Percentiles rank a stretch among this genome's conserved stretches.
These are phyloP conservation scores for Drosophila quadrilineata DNA, from an alignment of 1,140 invertebrate species.

Conservation along the genomic window DNA sequence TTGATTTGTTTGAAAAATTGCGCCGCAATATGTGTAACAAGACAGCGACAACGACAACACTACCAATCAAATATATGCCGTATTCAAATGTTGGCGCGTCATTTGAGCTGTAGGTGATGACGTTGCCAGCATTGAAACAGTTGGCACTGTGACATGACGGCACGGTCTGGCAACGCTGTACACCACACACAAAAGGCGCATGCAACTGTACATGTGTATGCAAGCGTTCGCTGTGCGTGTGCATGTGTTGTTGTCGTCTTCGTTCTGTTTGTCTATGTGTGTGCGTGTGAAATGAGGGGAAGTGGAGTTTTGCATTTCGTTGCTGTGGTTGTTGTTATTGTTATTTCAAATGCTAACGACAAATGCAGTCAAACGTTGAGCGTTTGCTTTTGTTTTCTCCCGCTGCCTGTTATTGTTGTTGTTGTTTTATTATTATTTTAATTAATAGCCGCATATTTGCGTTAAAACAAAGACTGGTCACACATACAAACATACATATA, in stretches of 20 bases:
- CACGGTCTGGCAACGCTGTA: slow-evolving; percentile 60
- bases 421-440: slow-evolving; percentile 63
- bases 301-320: slow-evolving; percentile 52
- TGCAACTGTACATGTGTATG: slow-evolving; percentile 57
- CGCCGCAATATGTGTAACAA: slow-evolving; percentile 19
- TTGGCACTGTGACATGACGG: slow-evolving; percentile 8
- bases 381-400: slow-evolving; percentile 16
- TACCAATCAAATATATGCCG: slow-evolving; percentile 9
- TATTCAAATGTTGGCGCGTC: slow-evolving; percentile 59
- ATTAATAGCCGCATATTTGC: slow-evolving; percentile 80
- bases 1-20: slow-evolving; percentile 42
- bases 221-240: background rate
- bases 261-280: slow-evolving; percentile 16
- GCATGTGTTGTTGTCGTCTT: too few species aligned
- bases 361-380: slow-evolving; percentile 47
- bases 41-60: background rate
- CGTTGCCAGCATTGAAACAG: slow-evolving; percentile 48
- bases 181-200: slow-evolving; percentile 5
- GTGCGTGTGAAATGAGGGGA: slow-evolving; percentile 42
- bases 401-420: slow-evolving; percentile 3
- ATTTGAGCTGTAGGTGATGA: slow-evolving; percentile 6
- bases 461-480: slow-evolving; percentile 57
- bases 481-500: too few species aligned
- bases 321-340: background rate
- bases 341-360: slow-evolving; percentile 41